phyloP scores from a whole-genome alignment of 37 sponge, comb jelly and placozoan species.

The Eunapius fragilis region DNA sequence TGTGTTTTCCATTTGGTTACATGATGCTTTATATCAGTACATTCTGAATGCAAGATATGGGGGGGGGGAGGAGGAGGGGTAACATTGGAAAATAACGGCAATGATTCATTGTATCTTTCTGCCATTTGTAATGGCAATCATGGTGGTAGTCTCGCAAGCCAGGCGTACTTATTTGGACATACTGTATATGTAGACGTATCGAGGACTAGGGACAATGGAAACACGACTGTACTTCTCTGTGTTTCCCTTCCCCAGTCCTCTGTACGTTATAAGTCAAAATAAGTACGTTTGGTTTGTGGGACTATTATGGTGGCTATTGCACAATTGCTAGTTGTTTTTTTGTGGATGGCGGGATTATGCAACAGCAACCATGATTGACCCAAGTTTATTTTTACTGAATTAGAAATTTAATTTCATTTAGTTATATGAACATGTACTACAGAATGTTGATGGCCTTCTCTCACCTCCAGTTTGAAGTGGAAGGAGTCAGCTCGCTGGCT shows the following conservation, averaged over 20 bases:
- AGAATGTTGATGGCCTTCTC: background rate
- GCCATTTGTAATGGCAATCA: background rate
- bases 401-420: background rate
- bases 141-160: no score
- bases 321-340: background rate
- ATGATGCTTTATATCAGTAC: background rate
- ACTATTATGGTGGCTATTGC: background rate
- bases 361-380: background rate
- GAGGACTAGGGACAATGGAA: no score
- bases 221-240: no score
- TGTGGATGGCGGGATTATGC: background rate
- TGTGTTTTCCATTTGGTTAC: background rate
- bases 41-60: background rate
- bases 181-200: no score
- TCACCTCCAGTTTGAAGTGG: constrained; percentile 74
- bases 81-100: background rate
- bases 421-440: background rate
- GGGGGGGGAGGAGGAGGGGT: background rate
- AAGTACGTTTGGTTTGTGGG: background rate
- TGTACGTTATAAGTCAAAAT: no score
- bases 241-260: no score
- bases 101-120: background rate
- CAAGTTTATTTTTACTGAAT: background rate
- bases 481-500: constrained; percentile 96
- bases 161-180: no score